Evolutionary conservation across 2,797 vertebrate genomes (phyloP).

Genomic region (Pachyuromys duprasi): DNA sequence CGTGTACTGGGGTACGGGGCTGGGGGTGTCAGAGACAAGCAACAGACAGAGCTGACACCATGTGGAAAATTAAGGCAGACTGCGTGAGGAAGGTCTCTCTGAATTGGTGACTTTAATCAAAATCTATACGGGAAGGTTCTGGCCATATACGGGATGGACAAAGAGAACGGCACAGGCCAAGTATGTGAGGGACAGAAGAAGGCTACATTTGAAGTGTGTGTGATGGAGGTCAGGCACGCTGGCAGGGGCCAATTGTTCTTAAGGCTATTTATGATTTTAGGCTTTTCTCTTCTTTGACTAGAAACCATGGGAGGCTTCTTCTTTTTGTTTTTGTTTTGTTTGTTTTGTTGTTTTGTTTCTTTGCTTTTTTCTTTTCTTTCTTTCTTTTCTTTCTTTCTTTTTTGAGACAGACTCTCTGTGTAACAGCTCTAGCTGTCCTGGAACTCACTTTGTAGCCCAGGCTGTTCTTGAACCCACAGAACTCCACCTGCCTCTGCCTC

Average conservation of each 20-base stretch:
- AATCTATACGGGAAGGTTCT: background rate
- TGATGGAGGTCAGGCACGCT: background rate
- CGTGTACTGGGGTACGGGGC: background rate
- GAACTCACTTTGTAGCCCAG: background rate
- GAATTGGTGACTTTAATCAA: background rate
- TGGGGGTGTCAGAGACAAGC: background rate
- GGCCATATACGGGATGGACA: background rate
- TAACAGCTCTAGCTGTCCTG: background rate
- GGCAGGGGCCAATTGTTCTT: background rate
- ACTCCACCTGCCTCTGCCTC: background rate
- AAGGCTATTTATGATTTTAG: background rate
- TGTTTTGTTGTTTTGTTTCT: background rate
- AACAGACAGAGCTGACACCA: background rate
- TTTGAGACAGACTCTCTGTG: background rate
- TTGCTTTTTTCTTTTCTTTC: background rate
- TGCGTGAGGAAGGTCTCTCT: background rate
- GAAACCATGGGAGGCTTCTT: background rate
- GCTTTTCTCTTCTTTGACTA: slow-evolving; percentile 28
- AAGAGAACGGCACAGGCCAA: background rate
- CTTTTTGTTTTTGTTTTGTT: background rate
- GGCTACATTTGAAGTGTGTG: background rate
- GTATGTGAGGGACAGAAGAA: background rate
- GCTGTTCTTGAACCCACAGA: background rate
- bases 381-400: background rate
- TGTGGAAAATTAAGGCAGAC: background rate